phyloP scores from a whole-genome alignment of 2,113 vertebrate species.

The Sceloporus tristichus region DNA sequence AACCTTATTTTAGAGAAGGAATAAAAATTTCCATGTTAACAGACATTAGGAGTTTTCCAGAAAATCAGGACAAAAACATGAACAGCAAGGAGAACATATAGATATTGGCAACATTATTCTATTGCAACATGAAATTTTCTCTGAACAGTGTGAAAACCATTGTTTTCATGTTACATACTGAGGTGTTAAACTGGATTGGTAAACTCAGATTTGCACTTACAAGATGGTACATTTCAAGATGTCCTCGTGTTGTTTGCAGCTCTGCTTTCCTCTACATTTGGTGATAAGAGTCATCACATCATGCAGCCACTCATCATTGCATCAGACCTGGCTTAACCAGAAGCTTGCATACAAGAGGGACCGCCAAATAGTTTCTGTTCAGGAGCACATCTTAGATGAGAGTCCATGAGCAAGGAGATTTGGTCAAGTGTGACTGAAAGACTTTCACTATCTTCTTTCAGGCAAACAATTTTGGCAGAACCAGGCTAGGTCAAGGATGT shows the following conservation, averaged over 20 bases:
- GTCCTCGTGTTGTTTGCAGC: background rate
- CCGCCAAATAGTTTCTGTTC: background rate
- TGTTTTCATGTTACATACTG: background rate
- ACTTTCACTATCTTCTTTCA: background rate
- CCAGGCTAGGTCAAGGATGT: background rate
- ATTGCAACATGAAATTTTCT: slow-evolving; percentile 3
- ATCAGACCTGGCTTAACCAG: background rate
- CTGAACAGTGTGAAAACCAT: background rate
- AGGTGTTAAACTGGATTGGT: background rate
- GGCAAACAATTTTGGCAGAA: background rate
- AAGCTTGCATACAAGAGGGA: background rate
- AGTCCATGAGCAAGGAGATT: background rate
- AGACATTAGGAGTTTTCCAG: background rate
- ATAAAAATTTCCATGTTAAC: background rate
- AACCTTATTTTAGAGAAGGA: slow-evolving; percentile 12
- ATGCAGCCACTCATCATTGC: background rate
- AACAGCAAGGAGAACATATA: background rate
- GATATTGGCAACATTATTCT: background rate
- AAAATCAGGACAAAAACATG: slow-evolving; percentile 13
- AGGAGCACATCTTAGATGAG: background rate
- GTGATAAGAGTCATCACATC: background rate
- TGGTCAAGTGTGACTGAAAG: background rate
- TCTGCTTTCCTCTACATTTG: background rate
- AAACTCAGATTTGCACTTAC: background rate
- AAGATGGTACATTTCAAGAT: background rate